A percentile compares a stretch with the other conserved stretches of the same genome.
Evolutionary conservation across 2,888 invertebrate genomes (phyloP).

Genomic region (Quadroppia sp.): DNA sequence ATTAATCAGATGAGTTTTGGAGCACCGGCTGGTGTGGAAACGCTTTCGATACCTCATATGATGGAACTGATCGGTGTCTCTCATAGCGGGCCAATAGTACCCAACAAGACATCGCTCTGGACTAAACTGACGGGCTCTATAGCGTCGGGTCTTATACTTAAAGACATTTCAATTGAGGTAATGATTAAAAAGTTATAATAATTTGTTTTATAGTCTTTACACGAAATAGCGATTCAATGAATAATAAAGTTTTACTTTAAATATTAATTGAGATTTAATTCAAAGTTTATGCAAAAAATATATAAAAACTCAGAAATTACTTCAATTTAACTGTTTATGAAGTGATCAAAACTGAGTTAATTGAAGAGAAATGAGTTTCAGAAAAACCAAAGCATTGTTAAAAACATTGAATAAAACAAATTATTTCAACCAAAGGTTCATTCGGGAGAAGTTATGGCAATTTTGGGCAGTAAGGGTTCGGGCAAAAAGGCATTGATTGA

Average conservation of each 20-base stretch:
- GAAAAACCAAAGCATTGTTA: too few relatives aligned
- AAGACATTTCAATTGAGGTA: constrained; percentile 77
- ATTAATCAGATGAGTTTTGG: constrained; percentile 27
- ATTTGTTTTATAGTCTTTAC: too few relatives aligned
- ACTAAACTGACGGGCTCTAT: constrained; percentile 70
- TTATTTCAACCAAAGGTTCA: constrained; percentile 59
- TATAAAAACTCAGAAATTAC: too few relatives aligned
- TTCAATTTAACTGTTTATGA: too few relatives aligned
- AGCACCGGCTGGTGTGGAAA: constrained; percentile 36
- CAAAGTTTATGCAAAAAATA: too few relatives aligned
- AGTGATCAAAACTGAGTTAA: too few relatives aligned
- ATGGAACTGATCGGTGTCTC: constrained; percentile 82
- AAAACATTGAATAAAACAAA: too few relatives aligned
- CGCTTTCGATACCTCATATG: constrained; percentile 58
- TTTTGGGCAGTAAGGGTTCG: constrained; percentile 82
- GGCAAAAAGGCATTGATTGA: constrained; percentile 91
- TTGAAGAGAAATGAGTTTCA: too few relatives aligned
- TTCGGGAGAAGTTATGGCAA: constrained; percentile 87
- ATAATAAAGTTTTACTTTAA: too few relatives aligned
- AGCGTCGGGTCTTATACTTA: constrained; percentile 78
- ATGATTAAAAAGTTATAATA: too few relatives aligned
- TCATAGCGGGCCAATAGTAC: constrained; percentile 74
- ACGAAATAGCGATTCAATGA: too few relatives aligned
- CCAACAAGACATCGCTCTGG: constrained; percentile 57
- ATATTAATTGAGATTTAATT: too few relatives aligned